Conservation (phyloP, 2,888 invertebrate species). For the Plebejus argus region DNA sequence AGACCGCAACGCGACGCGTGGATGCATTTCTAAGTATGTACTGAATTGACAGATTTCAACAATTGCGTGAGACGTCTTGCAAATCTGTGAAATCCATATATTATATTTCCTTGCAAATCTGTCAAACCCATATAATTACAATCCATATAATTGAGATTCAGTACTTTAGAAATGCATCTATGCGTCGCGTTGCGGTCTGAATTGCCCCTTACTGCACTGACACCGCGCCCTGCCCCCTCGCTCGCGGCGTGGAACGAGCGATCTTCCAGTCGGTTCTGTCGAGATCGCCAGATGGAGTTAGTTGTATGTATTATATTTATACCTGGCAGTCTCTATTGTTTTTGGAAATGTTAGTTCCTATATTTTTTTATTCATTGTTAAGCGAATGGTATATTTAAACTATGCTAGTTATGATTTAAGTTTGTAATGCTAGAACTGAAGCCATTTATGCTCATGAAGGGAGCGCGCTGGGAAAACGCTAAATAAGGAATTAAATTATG, state of each 20-base stretch:
- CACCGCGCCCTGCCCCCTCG: neutral
- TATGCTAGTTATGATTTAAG: slow-evolving; percentile 19
- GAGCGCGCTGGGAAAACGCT: slow-evolving; percentile 30
- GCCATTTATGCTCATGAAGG: slow-evolving; percentile 21
- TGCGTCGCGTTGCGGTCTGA: slow-evolving; percentile 32
- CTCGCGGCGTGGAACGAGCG: neutral
- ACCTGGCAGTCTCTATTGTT: slow-evolving; percentile 21
- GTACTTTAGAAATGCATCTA: too few relatives aligned
- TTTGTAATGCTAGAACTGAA: slow-evolving; percentile 25
- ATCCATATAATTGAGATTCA: too few relatives aligned
- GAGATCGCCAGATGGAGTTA: slow-evolving; percentile 22
- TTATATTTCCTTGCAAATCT: too few relatives aligned
- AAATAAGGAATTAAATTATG: slow-evolving; percentile 20
- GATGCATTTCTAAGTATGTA: too few relatives aligned
- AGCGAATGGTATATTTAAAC: slow-evolving; percentile 21
- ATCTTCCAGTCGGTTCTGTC: slow-evolving; percentile 18
- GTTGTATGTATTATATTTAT: slow-evolving; percentile 28
- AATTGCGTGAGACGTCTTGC: too few relatives aligned
- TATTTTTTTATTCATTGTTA: slow-evolving; percentile 30
- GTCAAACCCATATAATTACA: too few relatives aligned
- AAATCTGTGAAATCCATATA: too few relatives aligned
- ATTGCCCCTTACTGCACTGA: neutral
- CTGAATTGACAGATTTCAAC: too few relatives aligned
- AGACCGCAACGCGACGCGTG: too few relatives aligned
- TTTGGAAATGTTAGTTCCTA: slow-evolving; percentile 32